These are phyloP conservation scores for Sprattus sprattus DNA, from an alignment of 2,113 vertebrate genomes.

Conservation along the genomic window DNA sequence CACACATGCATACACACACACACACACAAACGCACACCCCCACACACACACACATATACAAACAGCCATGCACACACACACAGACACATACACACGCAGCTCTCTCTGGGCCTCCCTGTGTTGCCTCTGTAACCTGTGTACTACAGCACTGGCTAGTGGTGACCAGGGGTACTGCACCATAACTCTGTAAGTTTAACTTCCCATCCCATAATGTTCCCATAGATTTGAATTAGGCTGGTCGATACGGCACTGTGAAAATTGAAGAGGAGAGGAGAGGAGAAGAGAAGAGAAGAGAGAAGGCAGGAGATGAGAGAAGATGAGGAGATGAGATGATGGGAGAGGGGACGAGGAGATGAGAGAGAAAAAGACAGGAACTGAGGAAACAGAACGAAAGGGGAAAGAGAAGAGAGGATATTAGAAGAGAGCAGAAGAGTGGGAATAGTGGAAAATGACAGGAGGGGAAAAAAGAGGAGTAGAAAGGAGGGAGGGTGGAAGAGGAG, in stretches of 20 bases:
- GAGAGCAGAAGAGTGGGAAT: conserved; percentile 25
- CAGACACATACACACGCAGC: conserved; percentile 21
- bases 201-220: not conserved
- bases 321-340: too few relatives aligned
- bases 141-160: conserved; percentile 73
- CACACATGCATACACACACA: too few relatives aligned
- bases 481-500: too few relatives aligned
- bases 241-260: not conserved
- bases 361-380: too few relatives aligned
- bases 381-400: too few relatives aligned
- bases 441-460: too few relatives aligned
- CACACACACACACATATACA: conserved; percentile 28
- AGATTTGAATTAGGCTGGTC: not conserved
- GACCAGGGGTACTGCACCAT: conserved; percentile 54
- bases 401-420: not conserved
- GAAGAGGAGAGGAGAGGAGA: too few relatives aligned
- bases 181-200: not conserved
- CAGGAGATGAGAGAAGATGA: too few relatives aligned
- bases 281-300: too few relatives aligned
- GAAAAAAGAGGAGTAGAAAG: not conserved
- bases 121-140: conserved; percentile 44
- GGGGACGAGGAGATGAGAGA: too few relatives aligned
- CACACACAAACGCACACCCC: too few relatives aligned
- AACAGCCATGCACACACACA: too few relatives aligned
- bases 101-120: conserved; percentile 4